Percentiles rank a stretch among this genome's conserved stretches.
phyloP scores from a whole-genome alignment of 2,888 invertebrate species.

The Bruchidius siliquastri region DNA sequence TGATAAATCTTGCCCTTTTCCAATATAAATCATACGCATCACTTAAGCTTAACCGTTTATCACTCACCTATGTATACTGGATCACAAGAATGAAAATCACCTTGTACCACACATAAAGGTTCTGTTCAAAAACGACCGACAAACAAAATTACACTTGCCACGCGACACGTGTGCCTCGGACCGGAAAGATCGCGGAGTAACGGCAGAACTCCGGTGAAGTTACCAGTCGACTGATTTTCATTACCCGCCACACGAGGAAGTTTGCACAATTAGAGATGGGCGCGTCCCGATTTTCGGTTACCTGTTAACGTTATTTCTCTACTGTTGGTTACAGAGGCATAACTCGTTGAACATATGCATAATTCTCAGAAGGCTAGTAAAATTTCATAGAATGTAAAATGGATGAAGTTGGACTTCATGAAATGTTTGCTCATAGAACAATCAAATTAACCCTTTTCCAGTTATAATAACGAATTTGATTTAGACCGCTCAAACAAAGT shows the following conservation, averaged over 20 bases:
- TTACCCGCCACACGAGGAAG: not conserved
- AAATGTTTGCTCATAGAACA: no score
- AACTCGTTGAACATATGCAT: no score
- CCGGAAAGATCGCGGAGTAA: not conserved
- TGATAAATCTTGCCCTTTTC: no score
- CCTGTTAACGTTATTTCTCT: no score
- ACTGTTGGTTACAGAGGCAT: no score
- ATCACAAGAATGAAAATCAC: not conserved
- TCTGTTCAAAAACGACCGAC: not conserved
- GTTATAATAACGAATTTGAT: no score
- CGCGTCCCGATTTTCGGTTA: not conserved
- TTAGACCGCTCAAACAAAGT: no score
- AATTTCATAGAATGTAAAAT: no score
- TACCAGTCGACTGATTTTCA: not conserved
- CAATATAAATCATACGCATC: no score
- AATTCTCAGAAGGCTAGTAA: no score
- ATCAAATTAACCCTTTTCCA: no score
- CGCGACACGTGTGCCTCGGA: not conserved
- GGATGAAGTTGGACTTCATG: no score
- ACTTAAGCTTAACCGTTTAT: not conserved
- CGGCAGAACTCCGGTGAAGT: not conserved
- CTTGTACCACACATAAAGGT: not conserved
- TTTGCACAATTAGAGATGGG: not conserved
- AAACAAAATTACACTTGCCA: not conserved
- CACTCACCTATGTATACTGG: not conserved